Evolutionary conservation across 2,888 invertebrate species (phyloP), one percentile per base, ranked within the genome.

Genomic region (Dryadula phaetusa): DNA sequence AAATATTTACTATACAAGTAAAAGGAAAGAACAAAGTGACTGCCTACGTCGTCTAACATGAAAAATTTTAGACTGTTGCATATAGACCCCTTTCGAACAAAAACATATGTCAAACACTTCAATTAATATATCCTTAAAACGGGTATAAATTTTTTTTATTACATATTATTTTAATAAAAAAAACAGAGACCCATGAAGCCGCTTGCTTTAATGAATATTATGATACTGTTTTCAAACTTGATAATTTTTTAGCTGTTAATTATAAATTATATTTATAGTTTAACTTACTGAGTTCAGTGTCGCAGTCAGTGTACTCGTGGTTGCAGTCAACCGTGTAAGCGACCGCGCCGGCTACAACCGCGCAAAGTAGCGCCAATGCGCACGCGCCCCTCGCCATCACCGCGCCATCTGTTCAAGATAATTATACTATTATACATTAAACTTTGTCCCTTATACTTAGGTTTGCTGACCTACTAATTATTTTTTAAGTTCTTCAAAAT

Each of bases 301-400:
- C 91, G 73, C 92, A 92, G 82, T 92, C 92, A 0, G 91, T 83
- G 75, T 90, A 91, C 74, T 92, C 91, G 75, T 86, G 90, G 83
- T 92, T 90, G 82, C 92, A 92, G 83, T 92, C 92, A 71, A 92
- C 86, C 52, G 92, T 92, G 84, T 87, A 92, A 7, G 87, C 87
- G 67, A 77, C 74, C 53, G 84, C 81, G 68, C 75, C 69, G 64
- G 76, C 75, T 68, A 79, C 71, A 58, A 83, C 80, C 79, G 85
- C 82, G 79, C 82, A 80, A 76, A 77, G 79, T 76, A 88, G 84
- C 85, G 86, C 86, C 75, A 85, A 70, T 53, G 82, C 86, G 85
- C 86, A 82, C 46, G 74, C 74, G 76, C 81, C 77, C 69, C 71
- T 44, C 68, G 67, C 74, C 75, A 76, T 78, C 76, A 79, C 77